Percentiles rank a stretch among this genome's conserved stretches.
Evolutionary conservation across 2,888 invertebrate species (phyloP).

Genomic region (Ganaspis brasiliensis): DNA sequence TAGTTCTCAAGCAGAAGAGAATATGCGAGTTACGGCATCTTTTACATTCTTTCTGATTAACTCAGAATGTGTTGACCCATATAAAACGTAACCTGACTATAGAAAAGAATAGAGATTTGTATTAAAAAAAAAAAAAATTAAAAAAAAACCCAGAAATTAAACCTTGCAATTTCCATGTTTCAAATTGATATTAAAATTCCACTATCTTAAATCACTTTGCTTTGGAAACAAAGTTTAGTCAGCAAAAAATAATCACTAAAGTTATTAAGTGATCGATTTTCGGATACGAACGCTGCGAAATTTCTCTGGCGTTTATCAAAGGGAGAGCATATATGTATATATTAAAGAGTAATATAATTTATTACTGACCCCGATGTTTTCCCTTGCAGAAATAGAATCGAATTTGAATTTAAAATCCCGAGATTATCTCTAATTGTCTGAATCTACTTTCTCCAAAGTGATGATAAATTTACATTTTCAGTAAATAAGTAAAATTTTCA

Average conservation of each 20-base stretch:
- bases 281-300: not conserved
- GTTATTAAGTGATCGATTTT: not conserved
- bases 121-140: too few relatives aligned
- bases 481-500: not conserved
- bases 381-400: not conserved
- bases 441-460: not conserved
- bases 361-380: constrained; percentile 14
- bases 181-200: not conserved
- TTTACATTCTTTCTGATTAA: constrained; percentile 7
- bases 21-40: not conserved
- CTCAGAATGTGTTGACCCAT: not conserved
- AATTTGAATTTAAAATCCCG: constrained; percentile 7
- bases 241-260: constrained; percentile 10
- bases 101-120: not conserved
- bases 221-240: not conserved
- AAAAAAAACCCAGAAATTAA: not conserved
- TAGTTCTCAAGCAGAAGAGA: not conserved
- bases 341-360: constrained; percentile 14
- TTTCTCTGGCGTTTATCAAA: constrained; percentile 1
- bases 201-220: not conserved
- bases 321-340: not conserved
- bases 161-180: not conserved
- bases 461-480: not conserved
- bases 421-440: constrained; percentile 9
- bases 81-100: not conserved